These are phyloP conservation scores for Andricus quercusramuli DNA, from an alignment of 2,888 invertebrate species.

Conservation along the genomic window DNA sequence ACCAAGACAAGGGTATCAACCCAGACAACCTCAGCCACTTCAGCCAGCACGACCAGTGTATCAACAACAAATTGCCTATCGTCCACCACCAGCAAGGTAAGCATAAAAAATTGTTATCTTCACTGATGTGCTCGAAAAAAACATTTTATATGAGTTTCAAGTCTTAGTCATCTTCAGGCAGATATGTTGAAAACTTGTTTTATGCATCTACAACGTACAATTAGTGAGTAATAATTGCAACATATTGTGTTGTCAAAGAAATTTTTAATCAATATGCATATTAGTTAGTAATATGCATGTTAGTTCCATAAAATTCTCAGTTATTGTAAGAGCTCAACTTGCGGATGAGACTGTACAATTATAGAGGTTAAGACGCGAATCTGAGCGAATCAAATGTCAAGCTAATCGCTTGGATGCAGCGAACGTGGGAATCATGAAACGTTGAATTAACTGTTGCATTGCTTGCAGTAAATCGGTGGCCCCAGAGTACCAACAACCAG, in stretches of 20 bases:
- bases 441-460: slow-evolving; percentile 57
- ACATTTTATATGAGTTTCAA: no score
- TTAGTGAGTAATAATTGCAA: no score
- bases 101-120: not conserved
- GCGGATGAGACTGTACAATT: slow-evolving; percentile 48
- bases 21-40: slow-evolving; percentile 56
- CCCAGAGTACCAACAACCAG: slow-evolving; percentile 59
- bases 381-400: slow-evolving; percentile 72
- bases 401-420: slow-evolving; percentile 64
- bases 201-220: no score
- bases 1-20: slow-evolving; percentile 71
- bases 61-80: slow-evolving; percentile 30
- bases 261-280: not conserved
- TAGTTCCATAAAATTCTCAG: not conserved
- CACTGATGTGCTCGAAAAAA: no score
- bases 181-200: no score
- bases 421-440: slow-evolving; percentile 57
- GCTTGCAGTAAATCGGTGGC: slow-evolving; percentile 60
- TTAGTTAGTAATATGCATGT: not conserved
- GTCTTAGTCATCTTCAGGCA: no score
- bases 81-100: not conserved
- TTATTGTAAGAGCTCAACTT: not conserved
- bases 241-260: no score
- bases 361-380: slow-evolving; percentile 52
- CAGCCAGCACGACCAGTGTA: slow-evolving; percentile 44